A percentile compares a stretch with the other conserved stretches of the same genome.
Evolutionary conservation across 2,797 vertebrate genomes (phyloP).

Genomic region (Vultur gryphus): DNA sequence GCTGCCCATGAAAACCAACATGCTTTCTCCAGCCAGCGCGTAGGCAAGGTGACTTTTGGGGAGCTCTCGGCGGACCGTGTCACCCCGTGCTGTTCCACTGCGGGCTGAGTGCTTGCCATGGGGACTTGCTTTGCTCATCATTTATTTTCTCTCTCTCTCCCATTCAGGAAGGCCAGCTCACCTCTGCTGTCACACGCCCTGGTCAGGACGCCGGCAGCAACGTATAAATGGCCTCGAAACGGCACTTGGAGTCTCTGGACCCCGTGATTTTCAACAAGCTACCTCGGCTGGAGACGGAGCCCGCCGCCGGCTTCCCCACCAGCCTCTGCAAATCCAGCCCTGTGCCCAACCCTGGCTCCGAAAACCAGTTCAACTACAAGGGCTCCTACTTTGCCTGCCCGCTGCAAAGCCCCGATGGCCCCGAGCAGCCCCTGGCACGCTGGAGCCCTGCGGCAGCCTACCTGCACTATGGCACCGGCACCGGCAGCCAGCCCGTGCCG

Average conservation of each 20-base stretch:
- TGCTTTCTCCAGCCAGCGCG: not conserved
- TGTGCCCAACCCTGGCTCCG: constrained; percentile 54
- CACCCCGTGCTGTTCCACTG: accelerated
- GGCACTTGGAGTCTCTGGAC: constrained; percentile 66
- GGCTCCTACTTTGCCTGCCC: constrained; percentile 81
- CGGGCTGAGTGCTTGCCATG: not conserved
- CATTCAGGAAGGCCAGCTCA: constrained; percentile 11
- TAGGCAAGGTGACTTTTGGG: not conserved
- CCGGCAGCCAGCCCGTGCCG: constrained; percentile 62
- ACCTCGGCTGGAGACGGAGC: constrained; percentile 73
- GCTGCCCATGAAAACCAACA: not conserved
- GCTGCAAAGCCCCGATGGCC: constrained; percentile 64
- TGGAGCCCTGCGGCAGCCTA: constrained; percentile 73
- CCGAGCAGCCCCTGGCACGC: constrained; percentile 28
- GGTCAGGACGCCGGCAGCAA: accelerated
- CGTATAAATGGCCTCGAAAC: constrained; percentile 79
- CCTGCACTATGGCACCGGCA: not conserved
- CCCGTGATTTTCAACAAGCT: constrained; percentile 77
- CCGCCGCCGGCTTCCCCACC: not conserved
- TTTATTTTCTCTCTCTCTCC: not conserved
- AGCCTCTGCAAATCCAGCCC: constrained; percentile 63
- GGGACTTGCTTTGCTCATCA: not conserved
- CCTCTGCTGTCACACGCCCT: accelerated
- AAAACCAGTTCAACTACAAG: constrained; percentile 73
- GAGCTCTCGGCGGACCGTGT: too few species aligned